A percentile compares a stretch with the other conserved stretches of the same genome.
These are phyloP conservation scores for Nothobranchius furzeri DNA, from an alignment of 2,113 vertebrate genomes.

Conservation along the genomic window DNA sequence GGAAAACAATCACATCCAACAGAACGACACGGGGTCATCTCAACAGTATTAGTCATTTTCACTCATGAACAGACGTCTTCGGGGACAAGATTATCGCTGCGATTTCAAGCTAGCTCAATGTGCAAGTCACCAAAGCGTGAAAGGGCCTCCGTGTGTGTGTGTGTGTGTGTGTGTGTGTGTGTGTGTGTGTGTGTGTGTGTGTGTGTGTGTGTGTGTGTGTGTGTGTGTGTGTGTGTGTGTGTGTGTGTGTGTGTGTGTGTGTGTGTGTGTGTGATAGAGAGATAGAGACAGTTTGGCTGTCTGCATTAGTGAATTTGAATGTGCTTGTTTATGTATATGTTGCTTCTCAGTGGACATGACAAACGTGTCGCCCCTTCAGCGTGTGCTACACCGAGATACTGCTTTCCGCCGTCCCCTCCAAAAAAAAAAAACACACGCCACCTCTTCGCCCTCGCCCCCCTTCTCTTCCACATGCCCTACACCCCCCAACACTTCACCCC, in stretches of 20 bases:
- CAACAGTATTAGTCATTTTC: constrained; percentile 55
- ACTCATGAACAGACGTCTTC: constrained; percentile 59
- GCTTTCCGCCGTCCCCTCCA: constrained; percentile 29
- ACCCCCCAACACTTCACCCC: constrained; percentile 4
- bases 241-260: constrained; percentile 7
- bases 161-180: not conserved
- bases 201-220: too few species aligned
- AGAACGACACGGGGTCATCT: constrained; percentile 52
- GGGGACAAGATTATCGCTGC: constrained; percentile 47
- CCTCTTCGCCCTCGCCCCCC: constrained; percentile 57
- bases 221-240: too few species aligned
- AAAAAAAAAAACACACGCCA: constrained; percentile 49
- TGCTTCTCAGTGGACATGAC: constrained; percentile 78
- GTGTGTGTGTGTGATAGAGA: constrained; percentile 8
- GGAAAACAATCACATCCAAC: constrained; percentile 37
- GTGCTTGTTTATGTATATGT: constrained; percentile 70
- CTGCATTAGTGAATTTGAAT: constrained; percentile 60
- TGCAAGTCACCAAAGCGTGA: constrained; percentile 28
- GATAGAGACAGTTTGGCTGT: constrained; percentile 32
- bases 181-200: too few species aligned
- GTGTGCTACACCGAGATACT: constrained; percentile 57
- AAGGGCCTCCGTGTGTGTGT: not conserved
- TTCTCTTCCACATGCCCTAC: constrained; percentile 34
- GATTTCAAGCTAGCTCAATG: constrained; percentile 59
- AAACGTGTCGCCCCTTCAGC: constrained; percentile 73